phyloP scores from a whole-genome alignment of 1,140 invertebrate species.

The Luehdorfia chinensis region DNA sequence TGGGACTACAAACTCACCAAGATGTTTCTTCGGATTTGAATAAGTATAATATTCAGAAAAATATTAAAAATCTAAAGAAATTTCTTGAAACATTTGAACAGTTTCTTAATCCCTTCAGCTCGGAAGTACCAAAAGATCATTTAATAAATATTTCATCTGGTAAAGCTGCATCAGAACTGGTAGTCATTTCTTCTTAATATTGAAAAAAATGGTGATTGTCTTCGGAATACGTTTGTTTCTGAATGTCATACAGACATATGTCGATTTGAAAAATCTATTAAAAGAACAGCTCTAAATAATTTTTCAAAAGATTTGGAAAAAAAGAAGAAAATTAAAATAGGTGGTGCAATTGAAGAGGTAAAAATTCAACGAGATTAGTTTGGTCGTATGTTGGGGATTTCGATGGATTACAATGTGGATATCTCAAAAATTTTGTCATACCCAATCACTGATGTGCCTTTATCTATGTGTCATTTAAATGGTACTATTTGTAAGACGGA shows the following conservation, averaged over 20 bases:
- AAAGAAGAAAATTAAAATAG: conserved; percentile 22
- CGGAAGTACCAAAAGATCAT: conserved; percentile 19
- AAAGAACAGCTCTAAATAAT: not conserved
- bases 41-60: conserved; percentile 17
- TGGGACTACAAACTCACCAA: conserved; percentile 9
- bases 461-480: conserved; percentile 28
- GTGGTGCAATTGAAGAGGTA: conserved; percentile 25
- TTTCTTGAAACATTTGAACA: conserved; percentile 14
- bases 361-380: conserved; percentile 36
- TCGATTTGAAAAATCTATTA: conserved; percentile 16
- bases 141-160: conserved; percentile 20
- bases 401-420: conserved; percentile 24
- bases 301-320: conserved; percentile 25
- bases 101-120: conserved; percentile 19
- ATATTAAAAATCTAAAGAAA: conserved; percentile 11
- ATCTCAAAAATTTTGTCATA: conserved; percentile 22
- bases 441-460: too few relatives aligned
- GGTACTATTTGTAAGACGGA: conserved; percentile 10
- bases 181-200: conserved; percentile 25
- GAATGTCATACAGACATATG: conserved; percentile 14
- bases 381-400: conserved; percentile 24
- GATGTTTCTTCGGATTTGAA: conserved; percentile 15
- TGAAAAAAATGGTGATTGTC: conserved; percentile 23
- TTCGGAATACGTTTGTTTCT: conserved; percentile 13
- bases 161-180: conserved; percentile 16